Evolutionary conservation across 2,888 invertebrate genomes (phyloP), one percentile per base, ranked within the genome.

Genomic region (Meghimatium bilineatum): DNA sequence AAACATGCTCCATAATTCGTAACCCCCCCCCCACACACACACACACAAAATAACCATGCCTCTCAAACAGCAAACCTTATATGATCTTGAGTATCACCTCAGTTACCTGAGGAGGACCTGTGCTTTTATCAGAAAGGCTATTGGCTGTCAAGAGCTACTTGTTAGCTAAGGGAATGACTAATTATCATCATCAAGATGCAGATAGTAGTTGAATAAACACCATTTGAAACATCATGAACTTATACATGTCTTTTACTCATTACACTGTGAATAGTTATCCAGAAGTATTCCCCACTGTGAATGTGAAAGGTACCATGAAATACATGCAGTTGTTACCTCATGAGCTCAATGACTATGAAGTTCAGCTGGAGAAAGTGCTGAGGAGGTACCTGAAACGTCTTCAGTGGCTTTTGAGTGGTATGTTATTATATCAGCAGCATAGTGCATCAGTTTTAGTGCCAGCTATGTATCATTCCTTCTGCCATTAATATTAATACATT

Each of bases 321-420:
- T 93, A 94, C 87, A 89, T 94, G 82, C 93, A 94, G 88, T 87
- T 93, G 49, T 83, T 92, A 85, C 92, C 93, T 14, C 92, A 92
- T 86, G 93, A 94, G 85, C 88, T 94, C 71, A 89, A 89, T 81
- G 91, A 92, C 63, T 94, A 93, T 86, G 93, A 92, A 86, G 89
- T 86, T 49, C 91, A 93, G 84, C 87, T 91, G 38, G 92, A 91
- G 86, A 89, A 88, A 76, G 91, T 93, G 5, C 88, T 94, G 0
- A 90, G 90, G 80, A 86, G 93, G 52, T 94, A 94, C 86, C 88
- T 94, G 44, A 91, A 91, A 78, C 88, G 94, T 60, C 88, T 94
- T 74, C 93, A 93, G 86, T 94, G 94, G 94, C 90, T 94, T 8
- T 91, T 94, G 17, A 91, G 90, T 89, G 93, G 94, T 93, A 89